Evolutionary conservation across 2,888 invertebrate genomes (phyloP).

Genomic region (Brachyptera putata): DNA sequence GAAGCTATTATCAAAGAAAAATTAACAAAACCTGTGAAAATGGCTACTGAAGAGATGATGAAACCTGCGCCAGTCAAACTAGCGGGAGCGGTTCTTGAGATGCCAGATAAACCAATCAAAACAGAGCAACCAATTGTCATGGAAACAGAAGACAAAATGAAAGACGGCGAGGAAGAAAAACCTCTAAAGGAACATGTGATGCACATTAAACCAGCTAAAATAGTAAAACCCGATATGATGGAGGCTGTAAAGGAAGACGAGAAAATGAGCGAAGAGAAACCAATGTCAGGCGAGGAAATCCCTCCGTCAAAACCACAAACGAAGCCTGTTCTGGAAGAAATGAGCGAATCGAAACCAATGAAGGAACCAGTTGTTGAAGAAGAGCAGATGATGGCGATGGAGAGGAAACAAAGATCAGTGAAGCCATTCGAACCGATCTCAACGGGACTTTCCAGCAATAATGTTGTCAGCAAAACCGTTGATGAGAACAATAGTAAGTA

Average conservation of each 20-base stretch:
- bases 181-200: constrained; percentile 1
- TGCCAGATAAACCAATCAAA: not conserved
- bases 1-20: not conserved
- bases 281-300: not conserved
- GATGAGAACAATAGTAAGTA: constrained; percentile 7
- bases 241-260: constrained; percentile 36
- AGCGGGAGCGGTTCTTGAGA: no score
- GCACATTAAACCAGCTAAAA: not conserved
- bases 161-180: not conserved
- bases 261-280: constrained; percentile 25
- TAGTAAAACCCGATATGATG: not conserved
- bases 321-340: no score
- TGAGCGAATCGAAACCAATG: no score
- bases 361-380: not conserved
- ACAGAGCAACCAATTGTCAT: not conserved
- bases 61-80: not conserved
- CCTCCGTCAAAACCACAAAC: no score
- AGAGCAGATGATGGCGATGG: constrained; percentile 1
- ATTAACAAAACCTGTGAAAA: not conserved
- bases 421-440: constrained; percentile 51
- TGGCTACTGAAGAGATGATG: not conserved
- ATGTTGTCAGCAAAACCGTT: constrained; percentile 50
- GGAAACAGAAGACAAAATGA: not conserved
- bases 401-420: constrained; percentile 11
- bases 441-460: constrained; percentile 58